Base-by-base conservation (phyloP, 2,888 invertebrate genomes). In the Cheiracanthium punctorium region DNA sequence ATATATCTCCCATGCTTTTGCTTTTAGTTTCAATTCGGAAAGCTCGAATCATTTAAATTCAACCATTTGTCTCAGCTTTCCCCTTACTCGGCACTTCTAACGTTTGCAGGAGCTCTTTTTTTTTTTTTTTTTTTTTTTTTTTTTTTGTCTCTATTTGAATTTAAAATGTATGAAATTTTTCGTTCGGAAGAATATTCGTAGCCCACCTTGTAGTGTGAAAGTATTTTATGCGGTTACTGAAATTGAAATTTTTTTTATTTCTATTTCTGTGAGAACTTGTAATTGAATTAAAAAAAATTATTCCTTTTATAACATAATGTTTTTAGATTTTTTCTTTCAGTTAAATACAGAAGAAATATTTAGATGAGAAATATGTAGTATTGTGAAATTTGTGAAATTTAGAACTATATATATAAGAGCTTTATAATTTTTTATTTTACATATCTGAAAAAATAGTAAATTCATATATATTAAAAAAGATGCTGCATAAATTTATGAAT, bases 41-140 rank as follows among this genome's bases (percentile, higher is more conserved):
- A 48, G 48, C 48, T 48, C 48, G 48, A 48, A 48, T 37, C 48
- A 48, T 48, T 48, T 48, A 48, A 48, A 48, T 48, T 48, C 48
- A n/a, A 48, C 48, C 48, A 48, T 48, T 48, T 48, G 48, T 48
- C 48, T 48, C 48, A n/a, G 48, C 2, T 17, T 48, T 10, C 10
- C 37, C 10, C 37, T 48, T 48, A 17, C 48, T 10, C 12, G 12
- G n/a, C n/a, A n/a, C 48, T 17, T 48, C 14, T 48, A 2, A 2
- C 48, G 2, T 48, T 48, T 48, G 48, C 17, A 7, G 48, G 48
- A 10, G 5, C 2, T n/a, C 7, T 17, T n/a, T 10, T 48, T 12
- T 48, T 48, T 48, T 48, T 2, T 10, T 48, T n/a, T 48, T 48
- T 48, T 48, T n/a, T 17, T 48, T 48, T 17, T 17, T 48, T 17